phyloP scores from a whole-genome alignment of 2,113 vertebrate genomes.

The Rutilus rutilus region DNA sequence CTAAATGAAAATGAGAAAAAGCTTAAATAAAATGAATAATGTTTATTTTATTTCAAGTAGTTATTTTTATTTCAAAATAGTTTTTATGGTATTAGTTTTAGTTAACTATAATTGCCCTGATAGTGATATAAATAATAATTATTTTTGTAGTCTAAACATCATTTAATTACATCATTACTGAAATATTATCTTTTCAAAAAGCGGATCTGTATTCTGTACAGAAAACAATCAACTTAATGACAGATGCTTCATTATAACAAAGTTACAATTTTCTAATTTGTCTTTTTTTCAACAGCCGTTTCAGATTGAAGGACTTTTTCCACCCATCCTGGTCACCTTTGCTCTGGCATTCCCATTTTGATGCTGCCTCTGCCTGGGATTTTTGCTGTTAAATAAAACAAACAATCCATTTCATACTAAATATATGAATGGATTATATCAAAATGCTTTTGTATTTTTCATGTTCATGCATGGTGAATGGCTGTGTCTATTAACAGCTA shows the following conservation, averaged over 20 bases:
- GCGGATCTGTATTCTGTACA: too few species aligned
- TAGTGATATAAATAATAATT: background rate
- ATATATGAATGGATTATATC: background rate
- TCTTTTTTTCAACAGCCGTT: conserved; percentile 39
- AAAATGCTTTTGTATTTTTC: conserved; percentile 7
- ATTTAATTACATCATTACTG: background rate
- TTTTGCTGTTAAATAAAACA: background rate
- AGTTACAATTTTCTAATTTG: background rate
- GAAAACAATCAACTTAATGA: background rate
- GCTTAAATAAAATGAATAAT: background rate
- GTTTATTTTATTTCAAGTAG: background rate
- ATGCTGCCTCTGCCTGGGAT: background rate
- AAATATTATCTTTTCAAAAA: background rate
- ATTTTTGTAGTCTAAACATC: background rate
- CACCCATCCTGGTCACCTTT: conserved; percentile 48
- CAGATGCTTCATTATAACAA: background rate
- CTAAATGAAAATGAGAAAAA: background rate
- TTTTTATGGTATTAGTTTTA: background rate
- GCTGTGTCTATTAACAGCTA: background rate
- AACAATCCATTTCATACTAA: background rate
- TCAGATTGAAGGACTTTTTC: conserved; percentile 20
- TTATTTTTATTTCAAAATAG: too few species aligned
- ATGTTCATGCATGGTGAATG: background rate
- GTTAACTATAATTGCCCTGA: background rate
- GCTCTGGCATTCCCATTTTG: conserved; percentile 45